Percentiles rank a stretch among this genome's conserved stretches.
Evolutionary conservation across 2,113 vertebrate genomes (phyloP).

Genomic region (Saccopteryx leptura): DNA sequence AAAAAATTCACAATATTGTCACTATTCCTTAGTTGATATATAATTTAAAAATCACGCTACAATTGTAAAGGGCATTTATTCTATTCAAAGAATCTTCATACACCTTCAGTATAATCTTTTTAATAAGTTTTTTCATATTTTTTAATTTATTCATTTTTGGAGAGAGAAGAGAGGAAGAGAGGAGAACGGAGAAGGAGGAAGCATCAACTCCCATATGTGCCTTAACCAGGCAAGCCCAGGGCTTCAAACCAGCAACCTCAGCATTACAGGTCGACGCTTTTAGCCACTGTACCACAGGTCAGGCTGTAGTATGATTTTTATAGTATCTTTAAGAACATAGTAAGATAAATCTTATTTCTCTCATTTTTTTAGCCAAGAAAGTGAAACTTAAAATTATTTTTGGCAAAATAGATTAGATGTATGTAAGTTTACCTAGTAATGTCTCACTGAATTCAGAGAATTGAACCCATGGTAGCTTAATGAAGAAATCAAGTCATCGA

Average conservation of each 20-base stretch:
- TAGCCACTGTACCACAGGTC: too few species aligned
- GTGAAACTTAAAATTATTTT: constrained; percentile 44
- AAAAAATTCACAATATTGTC: background rate
- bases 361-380: constrained; percentile 61
- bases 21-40: background rate
- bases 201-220: too few species aligned
- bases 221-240: too few species aligned
- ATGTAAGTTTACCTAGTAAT: constrained; percentile 1
- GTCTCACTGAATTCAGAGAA: constrained; percentile 2
- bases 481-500: constrained; percentile 10
- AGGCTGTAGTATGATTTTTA: background rate
- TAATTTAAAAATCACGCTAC: constrained; percentile 44
- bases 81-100: background rate
- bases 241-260: too few species aligned
- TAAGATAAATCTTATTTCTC: constrained; percentile 2
- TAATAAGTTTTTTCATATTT: background rate
- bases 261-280: too few species aligned
- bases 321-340: background rate
- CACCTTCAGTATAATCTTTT: background rate
- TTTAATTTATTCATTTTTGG: too few species aligned
- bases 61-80: constrained; percentile 44
- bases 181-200: too few species aligned
- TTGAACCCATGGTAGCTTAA: background rate
- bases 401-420: background rate
- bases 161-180: too few species aligned